Percentiles rank a stretch among this genome's conserved stretches.
phyloP scores from a whole-genome alignment of 2,888 invertebrate genomes.

The Eueremaeus valkanovi region DNA sequence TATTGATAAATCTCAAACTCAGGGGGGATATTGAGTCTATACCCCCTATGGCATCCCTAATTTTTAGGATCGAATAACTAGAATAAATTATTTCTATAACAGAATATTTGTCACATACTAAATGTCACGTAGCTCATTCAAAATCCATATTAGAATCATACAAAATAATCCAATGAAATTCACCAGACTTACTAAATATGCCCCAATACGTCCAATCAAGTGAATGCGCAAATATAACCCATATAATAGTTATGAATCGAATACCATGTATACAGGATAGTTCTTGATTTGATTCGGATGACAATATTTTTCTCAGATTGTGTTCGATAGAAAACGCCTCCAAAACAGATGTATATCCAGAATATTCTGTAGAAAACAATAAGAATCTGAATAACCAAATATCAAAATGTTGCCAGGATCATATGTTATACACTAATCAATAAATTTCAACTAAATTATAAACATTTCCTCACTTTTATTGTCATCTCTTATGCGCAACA shows the following conservation, averaged over 20 bases:
- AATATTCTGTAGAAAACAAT: neutral
- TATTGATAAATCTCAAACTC: no score
- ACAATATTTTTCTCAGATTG: neutral
- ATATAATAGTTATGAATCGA: constrained; percentile 41
- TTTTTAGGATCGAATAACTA: neutral
- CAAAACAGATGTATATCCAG: no score
- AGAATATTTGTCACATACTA: no score
- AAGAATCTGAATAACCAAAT: no score
- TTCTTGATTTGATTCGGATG: neutral
- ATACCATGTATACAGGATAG: constrained; percentile 43
- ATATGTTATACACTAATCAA: neutral
- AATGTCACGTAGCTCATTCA: neutral
- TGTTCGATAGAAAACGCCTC: neutral
- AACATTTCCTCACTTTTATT: no score
- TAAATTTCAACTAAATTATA: neutral
- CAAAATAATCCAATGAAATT: no score
- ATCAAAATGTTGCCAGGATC: no score
- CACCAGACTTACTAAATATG: constrained; percentile 8
- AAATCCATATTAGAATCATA: neutral
- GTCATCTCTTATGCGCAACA: neutral
- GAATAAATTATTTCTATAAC: no score
- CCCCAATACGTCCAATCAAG: constrained; percentile 27
- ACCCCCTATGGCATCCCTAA: no score
- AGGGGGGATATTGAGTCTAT: no score
- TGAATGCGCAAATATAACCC: constrained; percentile 45